Percentiles rank a stretch among this genome's conserved stretches.
phyloP scores from a whole-genome alignment of 2,113 vertebrate species.

The Tylochromis polylepis region DNA sequence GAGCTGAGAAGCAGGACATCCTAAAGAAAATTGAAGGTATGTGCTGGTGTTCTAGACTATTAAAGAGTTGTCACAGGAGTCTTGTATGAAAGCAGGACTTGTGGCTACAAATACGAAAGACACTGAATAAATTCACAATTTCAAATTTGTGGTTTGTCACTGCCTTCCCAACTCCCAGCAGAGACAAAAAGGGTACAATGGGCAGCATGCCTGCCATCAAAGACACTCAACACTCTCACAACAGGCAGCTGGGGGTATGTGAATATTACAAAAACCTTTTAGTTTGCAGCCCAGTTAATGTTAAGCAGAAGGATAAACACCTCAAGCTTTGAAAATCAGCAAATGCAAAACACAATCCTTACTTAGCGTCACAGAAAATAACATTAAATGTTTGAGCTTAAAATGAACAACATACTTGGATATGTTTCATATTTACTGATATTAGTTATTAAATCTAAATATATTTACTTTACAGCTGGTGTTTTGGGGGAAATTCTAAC shows the following conservation, averaged over 20 bases:
- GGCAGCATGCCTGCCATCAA: neutral
- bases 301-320: neutral
- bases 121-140: neutral
- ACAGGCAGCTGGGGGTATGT: too few species aligned
- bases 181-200: neutral
- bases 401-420: neutral
- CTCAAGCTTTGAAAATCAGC: neutral
- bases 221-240: neutral
- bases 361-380: neutral
- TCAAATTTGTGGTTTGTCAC: neutral
- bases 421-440: neutral
- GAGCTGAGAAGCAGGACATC: conserved; percentile 10
- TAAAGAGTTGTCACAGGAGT: neutral
- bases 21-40: conserved; percentile 28
- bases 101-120: neutral
- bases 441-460: neutral
- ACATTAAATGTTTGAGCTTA: neutral
- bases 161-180: neutral
- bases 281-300: neutral
- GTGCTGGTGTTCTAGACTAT: neutral
- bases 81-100: neutral
- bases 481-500: neutral
- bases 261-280: neutral
- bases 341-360: neutral
- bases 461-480: neutral